Conservation (phyloP, 2,888 invertebrate genomes). For the Plemyria rubiginata region DNA sequence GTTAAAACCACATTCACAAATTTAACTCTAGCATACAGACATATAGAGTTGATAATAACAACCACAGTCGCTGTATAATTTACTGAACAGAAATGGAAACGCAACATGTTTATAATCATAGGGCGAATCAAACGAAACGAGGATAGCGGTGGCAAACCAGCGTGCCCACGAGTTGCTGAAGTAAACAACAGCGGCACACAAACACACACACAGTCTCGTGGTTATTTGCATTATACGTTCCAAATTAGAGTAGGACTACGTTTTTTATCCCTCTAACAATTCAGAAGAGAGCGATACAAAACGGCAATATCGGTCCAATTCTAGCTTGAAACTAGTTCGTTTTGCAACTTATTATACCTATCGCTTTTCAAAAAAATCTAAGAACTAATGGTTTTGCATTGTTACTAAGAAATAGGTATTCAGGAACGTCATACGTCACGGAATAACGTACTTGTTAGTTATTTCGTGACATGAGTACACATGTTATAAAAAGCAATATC, state of each 20-base stretch:
- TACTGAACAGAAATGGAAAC: conserved; percentile 58
- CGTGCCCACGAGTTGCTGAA: conserved; percentile 98
- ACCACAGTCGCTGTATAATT: conserved; percentile 60
- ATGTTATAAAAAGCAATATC: conserved; percentile 10
- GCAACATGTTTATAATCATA: conserved; percentile 73
- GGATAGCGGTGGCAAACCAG: conserved; percentile 98
- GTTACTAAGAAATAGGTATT: conserved; percentile 3
- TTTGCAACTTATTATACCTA: conserved; percentile 15
- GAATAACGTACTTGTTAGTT: conserved; percentile 11
- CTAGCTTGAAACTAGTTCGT: conserved; percentile 13
- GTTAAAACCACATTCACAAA: conserved; percentile 46
- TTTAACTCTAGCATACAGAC: conserved; percentile 4
- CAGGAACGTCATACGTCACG: no score
- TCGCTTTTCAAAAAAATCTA: conserved; percentile 4
- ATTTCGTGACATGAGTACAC: conserved; percentile 17
- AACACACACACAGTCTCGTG: conserved; percentile 74
- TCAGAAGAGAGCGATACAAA: conserved; percentile 10
- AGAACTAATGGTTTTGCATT: conserved; percentile 2
- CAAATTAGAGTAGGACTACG: conserved; percentile 12
- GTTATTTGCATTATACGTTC: conserved; percentile 42
- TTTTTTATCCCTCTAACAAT: conserved; percentile 12
- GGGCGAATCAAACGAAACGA: conserved; percentile 96
- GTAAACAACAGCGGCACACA: conserved; percentile 84
- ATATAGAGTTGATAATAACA: conserved; percentile 25
- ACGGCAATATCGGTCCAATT: conserved; percentile 8